Evolutionary conservation across 2,113 vertebrate genomes (phyloP).

Genomic region (Nycticryphes semicollaris): DNA sequence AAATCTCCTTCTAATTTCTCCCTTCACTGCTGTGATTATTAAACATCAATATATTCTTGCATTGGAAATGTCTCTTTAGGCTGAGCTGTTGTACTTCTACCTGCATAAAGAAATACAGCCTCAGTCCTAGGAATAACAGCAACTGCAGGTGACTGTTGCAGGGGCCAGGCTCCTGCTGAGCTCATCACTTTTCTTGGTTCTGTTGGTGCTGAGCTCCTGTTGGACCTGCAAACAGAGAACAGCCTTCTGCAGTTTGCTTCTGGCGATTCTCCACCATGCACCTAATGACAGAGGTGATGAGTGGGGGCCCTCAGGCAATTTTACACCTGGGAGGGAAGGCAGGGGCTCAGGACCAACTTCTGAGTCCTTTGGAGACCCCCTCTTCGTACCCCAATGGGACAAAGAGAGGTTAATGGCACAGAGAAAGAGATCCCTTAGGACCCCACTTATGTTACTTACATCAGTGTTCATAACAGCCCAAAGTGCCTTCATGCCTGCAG

Average conservation of each 20-base stretch:
- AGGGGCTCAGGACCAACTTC: background rate
- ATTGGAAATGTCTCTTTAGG: background rate
- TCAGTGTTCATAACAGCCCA: background rate
- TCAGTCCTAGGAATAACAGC: background rate
- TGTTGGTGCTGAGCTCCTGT: background rate
- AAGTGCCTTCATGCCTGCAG: background rate
- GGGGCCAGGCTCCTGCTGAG: background rate
- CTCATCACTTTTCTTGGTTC: background rate
- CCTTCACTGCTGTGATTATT: background rate
- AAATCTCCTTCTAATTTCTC: background rate
- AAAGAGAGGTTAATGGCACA: background rate
- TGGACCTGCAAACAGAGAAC: background rate
- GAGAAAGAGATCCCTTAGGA: background rate
- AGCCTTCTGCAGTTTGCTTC: background rate
- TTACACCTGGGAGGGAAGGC: background rate
- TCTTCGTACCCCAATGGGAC: rapidly evolving
- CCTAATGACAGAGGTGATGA: background rate
- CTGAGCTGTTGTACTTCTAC: background rate
- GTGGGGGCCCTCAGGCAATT: background rate
- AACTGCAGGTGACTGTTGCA: background rate
- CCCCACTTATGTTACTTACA: background rate
- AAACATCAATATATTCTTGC: background rate
- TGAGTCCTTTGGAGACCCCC: background rate
- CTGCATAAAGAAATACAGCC: background rate
- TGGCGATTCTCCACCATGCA: background rate